Conservation (phyloP, 2,113 vertebrate species). For the Ochotona curzoniae region DNA sequence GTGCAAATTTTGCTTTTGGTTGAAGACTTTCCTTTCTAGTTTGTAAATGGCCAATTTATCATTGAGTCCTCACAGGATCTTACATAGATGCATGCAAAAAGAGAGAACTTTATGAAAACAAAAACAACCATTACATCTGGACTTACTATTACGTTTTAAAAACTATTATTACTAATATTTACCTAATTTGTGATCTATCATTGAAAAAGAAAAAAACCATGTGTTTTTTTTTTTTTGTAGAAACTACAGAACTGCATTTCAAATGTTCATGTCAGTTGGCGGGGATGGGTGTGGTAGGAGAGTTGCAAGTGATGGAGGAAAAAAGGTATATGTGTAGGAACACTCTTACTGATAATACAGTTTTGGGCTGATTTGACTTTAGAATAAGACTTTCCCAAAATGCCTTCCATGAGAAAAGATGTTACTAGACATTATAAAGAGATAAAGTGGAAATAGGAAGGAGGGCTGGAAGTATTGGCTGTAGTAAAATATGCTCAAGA, state of each 20-base stretch:
- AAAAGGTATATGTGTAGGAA: neutral
- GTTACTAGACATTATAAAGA: neutral
- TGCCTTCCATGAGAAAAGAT: neutral
- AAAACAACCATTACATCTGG: neutral
- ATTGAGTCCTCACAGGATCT: neutral
- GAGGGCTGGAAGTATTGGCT: neutral
- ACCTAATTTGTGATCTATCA: neutral
- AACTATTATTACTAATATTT: neutral
- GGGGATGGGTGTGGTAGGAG: neutral
- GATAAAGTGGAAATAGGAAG: neutral
- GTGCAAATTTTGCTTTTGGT: neutral
- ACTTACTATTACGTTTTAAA: neutral
- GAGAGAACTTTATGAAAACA: neutral
- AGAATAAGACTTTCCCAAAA: neutral
- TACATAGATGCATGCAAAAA: no score
- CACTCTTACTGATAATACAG: neutral
- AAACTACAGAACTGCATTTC: no score
- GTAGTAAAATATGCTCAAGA: neutral
- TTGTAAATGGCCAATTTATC: neutral
- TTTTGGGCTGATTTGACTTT: neutral
- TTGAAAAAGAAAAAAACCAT: no score
- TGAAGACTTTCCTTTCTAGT: neutral
- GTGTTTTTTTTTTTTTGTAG: no score
- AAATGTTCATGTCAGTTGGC: neutral
- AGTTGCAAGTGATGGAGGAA: neutral